Evolutionary conservation across 2,888 invertebrate genomes (phyloP).

Genomic region (Caenorhabditis virilis): DNA sequence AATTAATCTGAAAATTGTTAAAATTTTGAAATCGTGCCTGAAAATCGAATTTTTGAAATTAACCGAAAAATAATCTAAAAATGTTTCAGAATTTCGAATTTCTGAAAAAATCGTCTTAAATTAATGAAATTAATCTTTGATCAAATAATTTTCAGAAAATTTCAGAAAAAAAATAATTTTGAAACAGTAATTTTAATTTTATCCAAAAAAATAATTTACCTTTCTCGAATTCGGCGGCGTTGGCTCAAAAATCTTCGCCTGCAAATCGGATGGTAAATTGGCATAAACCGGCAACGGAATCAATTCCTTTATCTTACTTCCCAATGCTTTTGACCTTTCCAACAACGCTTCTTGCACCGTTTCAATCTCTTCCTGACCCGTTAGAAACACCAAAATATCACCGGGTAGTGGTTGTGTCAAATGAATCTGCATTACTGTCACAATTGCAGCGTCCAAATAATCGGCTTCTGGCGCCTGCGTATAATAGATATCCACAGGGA

Average conservation of each 20-base stretch:
- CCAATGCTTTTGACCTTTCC: constrained; percentile 87
- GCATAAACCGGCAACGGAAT: constrained; percentile 94
- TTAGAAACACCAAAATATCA: constrained; percentile 93
- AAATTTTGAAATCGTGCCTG: too few relatives aligned
- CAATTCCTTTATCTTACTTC: constrained; percentile 88
- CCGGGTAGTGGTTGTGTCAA: constrained; percentile 89
- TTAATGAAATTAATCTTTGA: too few relatives aligned
- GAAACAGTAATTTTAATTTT: too few relatives aligned
- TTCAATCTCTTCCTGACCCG: constrained; percentile 71
- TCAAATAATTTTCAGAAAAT: too few relatives aligned
- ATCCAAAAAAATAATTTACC: constrained; percentile 70
- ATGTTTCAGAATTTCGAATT: too few relatives aligned
- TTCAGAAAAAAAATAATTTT: too few relatives aligned
- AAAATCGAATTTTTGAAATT: too few relatives aligned
- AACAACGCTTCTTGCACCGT: constrained; percentile 71
- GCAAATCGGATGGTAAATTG: constrained; percentile 97
- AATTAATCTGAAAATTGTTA: too few relatives aligned
- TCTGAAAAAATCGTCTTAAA: too few relatives aligned
- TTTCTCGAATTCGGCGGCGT: constrained; percentile 95
- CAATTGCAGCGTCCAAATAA: constrained; percentile 79
- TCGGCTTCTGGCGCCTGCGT: constrained; percentile 99
- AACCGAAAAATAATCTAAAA: too few relatives aligned
- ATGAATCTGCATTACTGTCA: constrained; percentile 90
- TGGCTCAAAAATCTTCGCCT: constrained; percentile 96
- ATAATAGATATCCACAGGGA: constrained; percentile 95